Base-by-base conservation (phyloP, 2,113 vertebrate species). In the Entosphenus tridentatus region DNA sequence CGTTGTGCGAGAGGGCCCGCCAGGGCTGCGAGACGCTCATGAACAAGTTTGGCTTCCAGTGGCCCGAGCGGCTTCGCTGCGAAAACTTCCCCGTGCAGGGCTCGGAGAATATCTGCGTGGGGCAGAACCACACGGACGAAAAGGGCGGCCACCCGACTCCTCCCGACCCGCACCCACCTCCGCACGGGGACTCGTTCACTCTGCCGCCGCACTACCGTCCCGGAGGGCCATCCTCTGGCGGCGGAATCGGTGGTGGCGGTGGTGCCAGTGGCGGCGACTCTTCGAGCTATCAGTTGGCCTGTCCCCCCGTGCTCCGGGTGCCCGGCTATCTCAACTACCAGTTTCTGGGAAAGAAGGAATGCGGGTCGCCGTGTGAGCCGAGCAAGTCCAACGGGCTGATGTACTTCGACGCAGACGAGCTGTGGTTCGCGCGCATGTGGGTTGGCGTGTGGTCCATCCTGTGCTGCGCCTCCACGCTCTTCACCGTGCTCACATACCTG, bases 11-110 rank as follows among this genome's bases (percentile, higher is more conserved):
- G 78, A 80, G 85, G 55, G 86, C 86, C 59, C 79, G 86, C 56
- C 85, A 85, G 74, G 86, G 86, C 73, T 89, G 86, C 76, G 86
- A 89, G 77, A 86, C 86, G 73, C 86, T 89, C 62, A 89, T 89
- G 87, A 89, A 89, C 77, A 89, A 89, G 80, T 89, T 89, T 76
- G 87, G 87, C 71, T 89, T 89, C 80, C 87, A 89, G 83, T 89
- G 87, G 87, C 87, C 87, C 3, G 86, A 87, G 76, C 86, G 78
- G 58, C 81, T 89, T 4, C 83, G 83, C 12, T 88, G 86, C 74
- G 86, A 87, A 74, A 79, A 82, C 71, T 88, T 87, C 78, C 86
- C 89, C 1, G 84, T 93, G 18, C 88, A 93, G 79, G 89, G 89
- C 54, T 87, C 86, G 0, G 86, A 82, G 0, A 86, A 91, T 80